Conservation (phyloP, 1,140 invertebrate species). For the Branchinecta lynchi region DNA sequence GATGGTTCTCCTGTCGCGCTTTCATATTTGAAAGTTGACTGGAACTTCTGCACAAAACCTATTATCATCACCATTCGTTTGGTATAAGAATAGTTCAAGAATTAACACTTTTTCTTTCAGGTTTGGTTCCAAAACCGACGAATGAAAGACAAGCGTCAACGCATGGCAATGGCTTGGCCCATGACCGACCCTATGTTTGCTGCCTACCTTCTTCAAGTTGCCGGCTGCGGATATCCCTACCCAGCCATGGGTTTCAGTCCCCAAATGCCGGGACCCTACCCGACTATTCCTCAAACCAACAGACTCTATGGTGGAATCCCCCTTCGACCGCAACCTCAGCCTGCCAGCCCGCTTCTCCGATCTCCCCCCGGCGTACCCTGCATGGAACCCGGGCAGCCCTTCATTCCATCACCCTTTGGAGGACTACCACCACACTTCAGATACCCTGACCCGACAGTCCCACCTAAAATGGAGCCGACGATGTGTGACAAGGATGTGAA, state of each 20-base stretch:
- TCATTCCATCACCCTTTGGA: conserved; percentile 16
- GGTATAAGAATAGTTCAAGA: not conserved
- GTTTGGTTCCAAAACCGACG: conserved; percentile 98
- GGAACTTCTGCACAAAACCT: conserved; percentile 10
- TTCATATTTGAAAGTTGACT: not conserved
- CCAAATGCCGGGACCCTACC: conserved; percentile 23
- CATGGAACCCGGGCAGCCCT: conserved; percentile 4
- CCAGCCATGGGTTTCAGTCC: conserved; percentile 22
- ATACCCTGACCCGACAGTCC: not conserved
- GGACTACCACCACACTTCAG: conserved; percentile 17
- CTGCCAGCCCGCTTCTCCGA: conserved; percentile 21
- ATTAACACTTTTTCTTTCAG: conserved; percentile 38
- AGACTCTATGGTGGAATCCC: conserved; percentile 23
- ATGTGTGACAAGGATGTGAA: not conserved
- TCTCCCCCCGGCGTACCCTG: conserved; percentile 18
- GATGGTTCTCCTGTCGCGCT: too few relatives aligned
- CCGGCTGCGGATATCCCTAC: conserved; percentile 37
- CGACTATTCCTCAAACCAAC: conserved; percentile 19
- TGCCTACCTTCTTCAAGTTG: conserved; percentile 74
- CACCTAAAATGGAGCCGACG: not conserved
- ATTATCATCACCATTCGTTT: not conserved
- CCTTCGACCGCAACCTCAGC: conserved; percentile 22
- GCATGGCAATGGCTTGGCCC: conserved; percentile 84
- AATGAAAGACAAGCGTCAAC: conserved; percentile 97
- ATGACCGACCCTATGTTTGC: conserved; percentile 82